phyloP scores from a whole-genome alignment of 2,113 vertebrate genomes.

The Corapipo altera region DNA sequence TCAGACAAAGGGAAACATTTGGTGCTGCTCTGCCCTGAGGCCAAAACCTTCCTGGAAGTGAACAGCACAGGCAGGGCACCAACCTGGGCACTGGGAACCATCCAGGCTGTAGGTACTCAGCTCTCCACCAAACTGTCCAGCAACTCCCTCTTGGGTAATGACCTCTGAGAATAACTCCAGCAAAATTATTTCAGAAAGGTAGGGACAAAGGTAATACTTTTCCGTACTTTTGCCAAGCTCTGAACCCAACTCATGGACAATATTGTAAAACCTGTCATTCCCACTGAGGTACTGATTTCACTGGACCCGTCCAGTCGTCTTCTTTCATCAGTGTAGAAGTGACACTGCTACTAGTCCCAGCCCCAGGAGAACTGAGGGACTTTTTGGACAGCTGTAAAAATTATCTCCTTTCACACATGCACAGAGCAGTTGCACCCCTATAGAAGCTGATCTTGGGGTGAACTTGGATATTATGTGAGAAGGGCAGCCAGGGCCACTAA shows the following conservation, averaged over 20 bases:
- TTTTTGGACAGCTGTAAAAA: neutral
- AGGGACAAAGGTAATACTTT: neutral
- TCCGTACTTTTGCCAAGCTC: neutral
- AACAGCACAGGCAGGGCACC: neutral
- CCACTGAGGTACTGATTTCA: neutral
- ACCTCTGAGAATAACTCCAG: neutral
- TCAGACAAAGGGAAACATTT: neutral
- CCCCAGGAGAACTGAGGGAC: rapidly evolving
- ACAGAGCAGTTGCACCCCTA: neutral
- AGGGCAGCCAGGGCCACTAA: neutral
- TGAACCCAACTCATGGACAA: neutral
- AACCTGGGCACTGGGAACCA: neutral
- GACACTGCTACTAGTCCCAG: neutral
- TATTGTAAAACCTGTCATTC: neutral
- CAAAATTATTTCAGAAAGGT: neutral
- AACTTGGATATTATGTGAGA: neutral
- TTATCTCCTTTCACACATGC: rapidly evolving
- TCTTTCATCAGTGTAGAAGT: neutral
- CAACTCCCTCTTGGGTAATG: rapidly evolving
- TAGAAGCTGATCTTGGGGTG: neutral
- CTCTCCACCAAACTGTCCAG: neutral
- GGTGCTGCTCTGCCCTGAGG: neutral
- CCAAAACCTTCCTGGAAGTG: neutral
- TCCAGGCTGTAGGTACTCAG: neutral
- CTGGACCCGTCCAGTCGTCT: neutral